phyloP scores from a whole-genome alignment of 2,888 invertebrate species.

The Eupithecia inturbata region DNA sequence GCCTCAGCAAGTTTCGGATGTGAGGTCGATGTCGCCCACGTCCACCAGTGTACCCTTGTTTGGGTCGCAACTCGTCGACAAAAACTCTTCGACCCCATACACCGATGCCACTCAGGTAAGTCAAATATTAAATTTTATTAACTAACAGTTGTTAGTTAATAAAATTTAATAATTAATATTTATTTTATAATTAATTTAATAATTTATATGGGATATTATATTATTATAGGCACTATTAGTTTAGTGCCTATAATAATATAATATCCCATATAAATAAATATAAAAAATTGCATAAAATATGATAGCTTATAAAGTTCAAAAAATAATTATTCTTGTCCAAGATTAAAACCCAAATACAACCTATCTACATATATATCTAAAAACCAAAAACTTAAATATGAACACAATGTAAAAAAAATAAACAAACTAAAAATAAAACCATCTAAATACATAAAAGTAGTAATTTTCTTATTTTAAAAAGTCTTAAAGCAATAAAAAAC shows the following conservation, averaged over 20 bases:
- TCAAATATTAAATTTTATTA: constrained; percentile 41
- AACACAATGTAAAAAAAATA: not conserved
- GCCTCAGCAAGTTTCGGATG: constrained; percentile 88
- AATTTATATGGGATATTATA: too few species aligned
- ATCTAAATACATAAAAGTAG: too few species aligned
- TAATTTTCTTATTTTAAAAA: not conserved
- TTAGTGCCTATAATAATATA: too few species aligned
- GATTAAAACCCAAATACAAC: not conserved
- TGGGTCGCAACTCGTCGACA: constrained; percentile 95
- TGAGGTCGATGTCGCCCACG: constrained; percentile 84
- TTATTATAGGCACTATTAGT: too few species aligned
- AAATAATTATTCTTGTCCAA: not conserved
- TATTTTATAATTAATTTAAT: too few species aligned
- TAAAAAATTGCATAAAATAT: not conserved
- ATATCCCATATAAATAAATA: too few species aligned
- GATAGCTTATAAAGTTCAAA: not conserved
- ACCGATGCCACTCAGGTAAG: constrained; percentile 98
- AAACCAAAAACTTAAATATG: not conserved
- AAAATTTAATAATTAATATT: too few species aligned
- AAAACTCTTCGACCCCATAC: constrained; percentile 97
- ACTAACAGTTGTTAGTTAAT: too few species aligned
- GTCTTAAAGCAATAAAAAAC: not conserved
- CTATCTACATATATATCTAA: not conserved
- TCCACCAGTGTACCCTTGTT: constrained; percentile 89
- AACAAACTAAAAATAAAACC: not conserved